Evolutionary conservation across 2,113 vertebrate species (phyloP).

Genomic region (Phodopus roborovskii): DNA sequence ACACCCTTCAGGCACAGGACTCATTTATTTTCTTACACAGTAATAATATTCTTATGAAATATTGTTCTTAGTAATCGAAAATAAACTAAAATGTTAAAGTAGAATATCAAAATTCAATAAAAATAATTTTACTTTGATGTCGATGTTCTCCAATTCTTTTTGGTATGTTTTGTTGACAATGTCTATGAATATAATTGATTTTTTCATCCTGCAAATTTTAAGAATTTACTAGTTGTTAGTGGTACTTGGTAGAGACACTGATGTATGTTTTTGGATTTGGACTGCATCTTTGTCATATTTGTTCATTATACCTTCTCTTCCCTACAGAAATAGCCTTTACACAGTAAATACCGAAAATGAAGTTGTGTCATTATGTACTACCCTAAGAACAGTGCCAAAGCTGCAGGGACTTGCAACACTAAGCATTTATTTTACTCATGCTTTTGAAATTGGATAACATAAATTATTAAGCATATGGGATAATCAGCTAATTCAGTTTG

Average conservation of each 20-base stretch:
- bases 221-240: not conserved
- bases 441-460: not conserved
- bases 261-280: not conserved
- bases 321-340: not conserved
- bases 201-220: not conserved
- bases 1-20: not conserved
- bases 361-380: not conserved
- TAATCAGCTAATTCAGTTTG: not conserved
- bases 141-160: not conserved
- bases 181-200: not conserved
- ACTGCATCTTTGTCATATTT: not conserved
- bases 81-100: not conserved
- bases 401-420: not conserved
- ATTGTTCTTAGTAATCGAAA: not conserved
- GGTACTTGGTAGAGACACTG: not conserved
- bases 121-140: not conserved
- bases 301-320: not conserved
- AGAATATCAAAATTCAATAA: not conserved
- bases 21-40: not conserved
- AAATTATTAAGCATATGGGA: not conserved
- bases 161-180: not conserved
- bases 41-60: not conserved
- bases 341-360: not conserved
- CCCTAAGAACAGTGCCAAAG: not conserved
- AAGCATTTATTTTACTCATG: not conserved